Base-by-base conservation (phyloP, 2,113 vertebrate species). In the Daboia siamensis region DNA sequence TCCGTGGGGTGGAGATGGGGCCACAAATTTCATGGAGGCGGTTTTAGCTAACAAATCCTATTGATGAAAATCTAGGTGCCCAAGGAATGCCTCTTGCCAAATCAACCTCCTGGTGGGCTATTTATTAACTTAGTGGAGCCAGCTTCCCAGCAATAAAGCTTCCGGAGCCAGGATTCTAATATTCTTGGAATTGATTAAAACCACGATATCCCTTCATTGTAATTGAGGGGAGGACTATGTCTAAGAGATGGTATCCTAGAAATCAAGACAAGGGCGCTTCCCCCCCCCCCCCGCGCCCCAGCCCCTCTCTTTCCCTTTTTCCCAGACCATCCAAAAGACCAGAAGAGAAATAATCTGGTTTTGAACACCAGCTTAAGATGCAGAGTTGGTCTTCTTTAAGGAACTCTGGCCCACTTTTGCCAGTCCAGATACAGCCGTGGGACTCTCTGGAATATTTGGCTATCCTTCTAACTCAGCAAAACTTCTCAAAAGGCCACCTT, bases 41-140 rank as follows among this genome's bases (percentile, higher is more conserved):
- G 26, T 52, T 87, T 52, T 5, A 26, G 46, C 21, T 5, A 21
- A 3, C 5, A 39, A 15, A 56, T 1, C 20, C 56, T 59, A 4
- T 61, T 64, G 24, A 48, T n/a, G 21, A 86, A 86, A 46, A 10
- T 8, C 85, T 74, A 48, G 85, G 12, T 59, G 54, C 4, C 54
- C 90, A 59, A n/a, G 29, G 54, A 51, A 91, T n/a, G 90, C 24
- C 56, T 85, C 48, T 10, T 57, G 33, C 24, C 39, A 86, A 46
- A 46, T 15, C 52, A 24, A 86, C 90, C 6, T 46, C 90, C 84
- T 23, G 9, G 1, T 4, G 55, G 90, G 90, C 56, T 87, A 46
- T 91, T 87, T 84, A 91, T 91, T 91, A 91, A 91, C 91, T 87
- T 5, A 26, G 9, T 39, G 86, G 85, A 87, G 91, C 69, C 85